Conservation (phyloP, 2,113 vertebrate genomes). For the Zootoca vivipara region DNA sequence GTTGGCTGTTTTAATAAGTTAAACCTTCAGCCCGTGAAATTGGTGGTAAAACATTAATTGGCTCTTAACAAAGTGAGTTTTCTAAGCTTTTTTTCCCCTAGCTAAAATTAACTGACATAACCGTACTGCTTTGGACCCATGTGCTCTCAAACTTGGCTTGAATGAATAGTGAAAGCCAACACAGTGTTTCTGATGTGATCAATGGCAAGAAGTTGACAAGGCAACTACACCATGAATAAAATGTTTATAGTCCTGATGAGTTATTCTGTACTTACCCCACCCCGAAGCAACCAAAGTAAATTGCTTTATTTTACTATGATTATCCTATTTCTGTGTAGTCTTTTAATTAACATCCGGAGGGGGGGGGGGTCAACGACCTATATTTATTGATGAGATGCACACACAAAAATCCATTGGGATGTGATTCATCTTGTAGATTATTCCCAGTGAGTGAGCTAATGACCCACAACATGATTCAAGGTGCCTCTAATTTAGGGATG, state of each 20-base stretch:
- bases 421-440: background rate
- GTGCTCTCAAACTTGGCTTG: slow-evolving; percentile 32
- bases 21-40: slow-evolving; percentile 68
- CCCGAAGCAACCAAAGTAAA: slow-evolving; percentile 26
- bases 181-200: slow-evolving; percentile 33
- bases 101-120: slow-evolving; percentile 44
- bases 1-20: slow-evolving; percentile 71
- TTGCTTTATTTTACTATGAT: background rate
- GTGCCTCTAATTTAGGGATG: background rate
- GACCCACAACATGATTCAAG: background rate
- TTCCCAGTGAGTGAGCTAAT: background rate
- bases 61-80: slow-evolving; percentile 33
- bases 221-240: slow-evolving; percentile 78
- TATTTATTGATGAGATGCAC: background rate
- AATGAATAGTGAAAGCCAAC: slow-evolving; percentile 47
- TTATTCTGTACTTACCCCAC: slow-evolving; percentile 61
- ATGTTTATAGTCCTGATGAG: slow-evolving; percentile 65
- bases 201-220: slow-evolving; percentile 47
- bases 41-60: slow-evolving; percentile 51
- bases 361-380: background rate
- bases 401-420: background rate
- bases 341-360: fast-evolving
- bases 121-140: slow-evolving; percentile 45
- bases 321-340: fast-evolving
- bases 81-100: slow-evolving; percentile 54